Evolutionary conservation across 2,113 vertebrate genomes (phyloP).

Genomic region (Macquaria australasica): DNA sequence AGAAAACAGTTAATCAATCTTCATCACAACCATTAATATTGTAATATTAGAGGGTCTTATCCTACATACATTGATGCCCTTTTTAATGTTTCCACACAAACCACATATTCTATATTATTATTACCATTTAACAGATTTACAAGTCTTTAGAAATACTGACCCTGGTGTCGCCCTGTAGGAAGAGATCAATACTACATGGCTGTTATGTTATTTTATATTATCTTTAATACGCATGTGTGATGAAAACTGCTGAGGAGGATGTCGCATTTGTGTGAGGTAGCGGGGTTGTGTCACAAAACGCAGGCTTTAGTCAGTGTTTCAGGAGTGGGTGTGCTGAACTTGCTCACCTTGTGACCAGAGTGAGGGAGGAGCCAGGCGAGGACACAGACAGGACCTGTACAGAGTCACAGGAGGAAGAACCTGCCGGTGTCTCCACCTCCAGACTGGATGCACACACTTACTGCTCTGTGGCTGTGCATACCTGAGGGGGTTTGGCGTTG

Average conservation of each 20-base stretch:
- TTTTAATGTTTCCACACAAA: slow-evolving; percentile 43
- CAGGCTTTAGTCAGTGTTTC: slow-evolving; percentile 20
- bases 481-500: slow-evolving; percentile 64
- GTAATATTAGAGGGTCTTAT: slow-evolving; percentile 71
- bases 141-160: background rate
- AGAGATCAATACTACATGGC: slow-evolving; percentile 18
- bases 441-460: slow-evolving; percentile 66
- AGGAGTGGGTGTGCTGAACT: slow-evolving; percentile 33
- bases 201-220: slow-evolving; percentile 7
- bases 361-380: slow-evolving; percentile 46
- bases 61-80: slow-evolving; percentile 33
- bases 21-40: slow-evolving; percentile 79
- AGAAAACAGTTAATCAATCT: slow-evolving; percentile 88
- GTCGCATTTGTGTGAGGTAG: background rate
- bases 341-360: slow-evolving; percentile 61
- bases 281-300: slow-evolving; percentile 19
- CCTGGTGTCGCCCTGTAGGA: background rate
- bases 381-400: slow-evolving; percentile 52
- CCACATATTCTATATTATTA: background rate
- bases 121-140: slow-evolving; percentile 20
- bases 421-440: slow-evolving; percentile 62
- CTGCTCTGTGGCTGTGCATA: slow-evolving; percentile 73
- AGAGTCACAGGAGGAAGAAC: slow-evolving; percentile 55
- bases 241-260: background rate
- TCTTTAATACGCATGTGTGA: background rate